Base-by-base conservation (phyloP, 1,140 invertebrate species). In the Drosophila simulans region DNA sequence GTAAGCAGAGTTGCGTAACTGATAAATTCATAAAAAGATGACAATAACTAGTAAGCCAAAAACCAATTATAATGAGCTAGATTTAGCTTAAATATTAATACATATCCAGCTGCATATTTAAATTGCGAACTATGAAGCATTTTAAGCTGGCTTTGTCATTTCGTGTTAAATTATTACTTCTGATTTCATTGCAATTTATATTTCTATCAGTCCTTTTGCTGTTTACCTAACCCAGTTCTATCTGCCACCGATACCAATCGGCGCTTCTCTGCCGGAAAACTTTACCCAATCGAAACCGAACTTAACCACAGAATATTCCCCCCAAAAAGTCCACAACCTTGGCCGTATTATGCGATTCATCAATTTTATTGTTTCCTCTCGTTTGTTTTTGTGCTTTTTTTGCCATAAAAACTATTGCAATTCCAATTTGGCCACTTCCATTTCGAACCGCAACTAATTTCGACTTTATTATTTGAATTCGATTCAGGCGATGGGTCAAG, bases 381-480 rank as follows among this genome's bases (percentile, higher is more conserved):
- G 34, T 40, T 45, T 37, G 15, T 46, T 46, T 54, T 39, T 57
- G 4, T 49, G 22, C 22, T 35, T 52, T 49, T 51, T 51, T 27
- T 58, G 34, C 43, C 58, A 74, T 53, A 64, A 84, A 84, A 85
- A 84, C 77, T 69, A 74, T 80, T 62, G 51, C 71, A 75, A 75
- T 66, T 76, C 53, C 72, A 56, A 58, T 75, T 75, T 53, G 4
- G 34, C 77, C 77, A 83, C 83, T 83, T 89, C 84, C 84, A 83
- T 79, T 79, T 55, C 63, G 37, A 45, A 83, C 84, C 79, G 63
- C 84, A 88, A 83, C 84, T 88, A 88, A 88, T 88, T 88, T 89
- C 75, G 88, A 88, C 84, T 88, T 88, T 80, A 88, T 82, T 86
- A 86, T 88, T 86, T 72, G 66, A 77, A 57, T 80, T 68, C 42